phyloP scores from a whole-genome alignment of 2,797 vertebrate species.

The Lacerta bilineata region DNA sequence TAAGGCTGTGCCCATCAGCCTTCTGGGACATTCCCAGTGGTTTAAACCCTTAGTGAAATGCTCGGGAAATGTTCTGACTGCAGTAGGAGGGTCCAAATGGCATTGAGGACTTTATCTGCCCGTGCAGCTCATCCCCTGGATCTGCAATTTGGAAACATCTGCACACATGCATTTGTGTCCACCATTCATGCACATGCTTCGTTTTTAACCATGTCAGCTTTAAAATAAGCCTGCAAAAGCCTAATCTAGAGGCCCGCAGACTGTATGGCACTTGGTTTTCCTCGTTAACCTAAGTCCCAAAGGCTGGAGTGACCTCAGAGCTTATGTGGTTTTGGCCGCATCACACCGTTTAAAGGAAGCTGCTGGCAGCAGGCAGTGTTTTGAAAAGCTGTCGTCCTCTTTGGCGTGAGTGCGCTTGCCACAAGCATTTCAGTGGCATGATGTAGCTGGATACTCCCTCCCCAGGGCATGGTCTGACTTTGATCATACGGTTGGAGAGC shows the following conservation, averaged over 20 bases:
- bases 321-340: slow-evolving; percentile 43
- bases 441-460: slow-evolving; percentile 11
- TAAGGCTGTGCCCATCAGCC: not conserved
- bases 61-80: not conserved
- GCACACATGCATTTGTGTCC: not conserved
- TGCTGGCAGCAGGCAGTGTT: slow-evolving; percentile 19
- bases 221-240: slow-evolving; percentile 54
- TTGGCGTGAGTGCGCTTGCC: slow-evolving; percentile 40
- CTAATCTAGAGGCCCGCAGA: slow-evolving; percentile 28
- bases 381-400: slow-evolving; percentile 12
- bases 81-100: not conserved
- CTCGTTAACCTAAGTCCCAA: slow-evolving; percentile 23
- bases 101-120: not conserved
- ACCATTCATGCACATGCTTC: not conserved
- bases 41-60: not conserved
- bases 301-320: slow-evolving; percentile 41
- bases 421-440: slow-evolving; percentile 37
- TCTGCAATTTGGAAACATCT: slow-evolving; percentile 41
- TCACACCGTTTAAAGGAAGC: slow-evolving; percentile 40
- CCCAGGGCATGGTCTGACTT: slow-evolving; percentile 40
- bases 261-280: slow-evolving; percentile 33
- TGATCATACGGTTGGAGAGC: not conserved
- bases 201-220: slow-evolving; percentile 37
- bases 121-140: slow-evolving; percentile 27
- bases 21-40: not conserved